Evolutionary conservation across 2,888 invertebrate genomes (phyloP).

Genomic region (Hetaerina titia): DNA sequence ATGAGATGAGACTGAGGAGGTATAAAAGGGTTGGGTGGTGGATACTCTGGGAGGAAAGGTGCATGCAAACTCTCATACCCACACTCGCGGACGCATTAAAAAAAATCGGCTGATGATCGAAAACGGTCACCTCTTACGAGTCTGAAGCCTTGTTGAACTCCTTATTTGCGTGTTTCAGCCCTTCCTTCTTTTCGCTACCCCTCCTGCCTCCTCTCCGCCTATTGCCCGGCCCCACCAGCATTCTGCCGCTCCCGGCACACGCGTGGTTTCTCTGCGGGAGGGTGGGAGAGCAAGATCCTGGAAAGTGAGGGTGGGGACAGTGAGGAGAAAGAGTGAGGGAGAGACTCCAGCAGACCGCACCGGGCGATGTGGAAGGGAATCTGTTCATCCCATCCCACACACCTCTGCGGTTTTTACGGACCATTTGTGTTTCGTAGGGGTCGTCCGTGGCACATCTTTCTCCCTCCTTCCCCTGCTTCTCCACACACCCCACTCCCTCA

Average conservation of each 20-base stretch:
- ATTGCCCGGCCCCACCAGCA: neutral
- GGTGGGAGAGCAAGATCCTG: neutral
- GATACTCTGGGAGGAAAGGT: neutral
- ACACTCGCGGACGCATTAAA: neutral
- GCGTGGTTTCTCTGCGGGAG: neutral
- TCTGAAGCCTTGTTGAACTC: slow-evolving; percentile 47
- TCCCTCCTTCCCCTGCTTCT: neutral
- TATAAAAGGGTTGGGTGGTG: neutral
- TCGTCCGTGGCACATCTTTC: slow-evolving; percentile 22
- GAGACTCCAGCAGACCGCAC: slow-evolving; percentile 56
- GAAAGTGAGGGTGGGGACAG: neutral
- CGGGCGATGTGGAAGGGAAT: slow-evolving; percentile 60
- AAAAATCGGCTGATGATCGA: neutral
- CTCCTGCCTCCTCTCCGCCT: neutral
- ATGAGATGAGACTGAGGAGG: neutral
- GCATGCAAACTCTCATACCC: neutral
- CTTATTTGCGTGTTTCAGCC: slow-evolving; percentile 29
- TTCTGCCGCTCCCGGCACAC: neutral
- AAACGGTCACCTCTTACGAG: neutral
- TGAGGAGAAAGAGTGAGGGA: neutral
- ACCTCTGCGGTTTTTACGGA: slow-evolving; percentile 66
- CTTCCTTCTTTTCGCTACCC: neutral
- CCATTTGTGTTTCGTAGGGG: slow-evolving; percentile 58
- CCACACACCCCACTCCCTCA: neutral
- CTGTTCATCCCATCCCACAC: slow-evolving; percentile 61